Conservation (phyloP, 2,888 invertebrate species). For the Trypoxylon attenuatum region DNA sequence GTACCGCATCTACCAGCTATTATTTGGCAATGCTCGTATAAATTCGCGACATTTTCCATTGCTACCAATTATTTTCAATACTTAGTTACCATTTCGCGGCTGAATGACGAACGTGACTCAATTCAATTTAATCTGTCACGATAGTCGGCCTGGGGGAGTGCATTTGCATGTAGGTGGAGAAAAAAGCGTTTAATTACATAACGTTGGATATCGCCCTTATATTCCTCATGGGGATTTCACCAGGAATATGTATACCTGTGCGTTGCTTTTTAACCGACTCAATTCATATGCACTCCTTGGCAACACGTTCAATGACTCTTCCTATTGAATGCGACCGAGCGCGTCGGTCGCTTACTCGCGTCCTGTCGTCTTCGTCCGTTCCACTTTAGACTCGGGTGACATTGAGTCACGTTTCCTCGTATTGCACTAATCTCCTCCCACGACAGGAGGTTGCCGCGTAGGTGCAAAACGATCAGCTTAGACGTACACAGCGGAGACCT, state of each 20-base stretch:
- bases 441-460: conserved; percentile 27
- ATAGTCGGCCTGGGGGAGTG: background rate
- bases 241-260: background rate
- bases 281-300: background rate
- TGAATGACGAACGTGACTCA: conserved; percentile 1
- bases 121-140: conserved; percentile 15
- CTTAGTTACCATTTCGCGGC: background rate
- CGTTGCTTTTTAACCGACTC: background rate
- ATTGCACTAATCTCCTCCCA: conserved; percentile 16
- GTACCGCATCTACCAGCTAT: no score
- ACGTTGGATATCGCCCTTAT: background rate
- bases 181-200: background rate
- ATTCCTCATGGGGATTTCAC: background rate
- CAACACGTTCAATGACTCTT: background rate
- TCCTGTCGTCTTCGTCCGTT: background rate
- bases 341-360: no score
- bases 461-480: conserved; percentile 35
- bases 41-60: no score
- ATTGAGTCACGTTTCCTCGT: background rate
- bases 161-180: background rate
- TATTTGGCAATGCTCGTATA: no score
- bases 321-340: background rate
- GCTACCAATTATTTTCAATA: conserved; percentile 23
- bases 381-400: background rate
- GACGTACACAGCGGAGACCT: no score